phyloP scores from a whole-genome alignment of 1,140 invertebrate species.

The Cydia amplana region DNA sequence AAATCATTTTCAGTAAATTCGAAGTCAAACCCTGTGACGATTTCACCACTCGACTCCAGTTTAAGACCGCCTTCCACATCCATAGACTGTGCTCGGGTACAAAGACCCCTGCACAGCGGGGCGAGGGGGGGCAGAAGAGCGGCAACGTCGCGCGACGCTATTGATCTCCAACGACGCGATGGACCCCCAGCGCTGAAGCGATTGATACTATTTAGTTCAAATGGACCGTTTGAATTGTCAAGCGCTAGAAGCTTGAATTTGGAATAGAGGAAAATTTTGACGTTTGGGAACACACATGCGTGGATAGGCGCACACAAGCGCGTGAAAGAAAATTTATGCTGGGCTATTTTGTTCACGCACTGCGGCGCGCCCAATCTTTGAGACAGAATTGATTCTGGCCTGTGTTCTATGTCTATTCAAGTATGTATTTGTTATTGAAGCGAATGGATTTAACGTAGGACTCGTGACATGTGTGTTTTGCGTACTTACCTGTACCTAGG shows the following conservation, averaged over 20 bases:
- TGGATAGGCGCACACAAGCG: neutral
- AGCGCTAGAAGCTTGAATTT: constrained; percentile 31
- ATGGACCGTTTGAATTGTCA: constrained; percentile 35
- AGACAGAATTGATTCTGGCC: constrained; percentile 11
- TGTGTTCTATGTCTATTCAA: neutral
- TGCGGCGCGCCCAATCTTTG: constrained; percentile 19
- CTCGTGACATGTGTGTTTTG: too few species aligned
- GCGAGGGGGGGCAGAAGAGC: constrained; percentile 45
- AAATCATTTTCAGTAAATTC: constrained; percentile 4
- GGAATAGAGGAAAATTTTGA: constrained; percentile 24
- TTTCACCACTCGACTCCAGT: constrained; percentile 40
- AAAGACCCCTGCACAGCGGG: constrained; percentile 54
- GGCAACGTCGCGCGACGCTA: constrained; percentile 62
- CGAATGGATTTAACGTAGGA: neutral
- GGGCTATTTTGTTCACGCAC: constrained; percentile 19
- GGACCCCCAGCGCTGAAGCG: constrained; percentile 38
- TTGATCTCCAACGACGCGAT: constrained; percentile 49
- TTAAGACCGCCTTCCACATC: constrained; percentile 53
- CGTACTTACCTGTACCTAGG: too few species aligned
- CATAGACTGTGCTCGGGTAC: constrained; percentile 49
- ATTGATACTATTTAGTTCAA: constrained; percentile 31
- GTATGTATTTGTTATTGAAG: neutral
- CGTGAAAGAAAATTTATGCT: constrained; percentile 10
- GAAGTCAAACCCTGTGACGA: neutral
- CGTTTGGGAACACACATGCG: constrained; percentile 8